phyloP scores from a whole-genome alignment of 2,113 vertebrate species.

The Cochlearius cochlearius region DNA sequence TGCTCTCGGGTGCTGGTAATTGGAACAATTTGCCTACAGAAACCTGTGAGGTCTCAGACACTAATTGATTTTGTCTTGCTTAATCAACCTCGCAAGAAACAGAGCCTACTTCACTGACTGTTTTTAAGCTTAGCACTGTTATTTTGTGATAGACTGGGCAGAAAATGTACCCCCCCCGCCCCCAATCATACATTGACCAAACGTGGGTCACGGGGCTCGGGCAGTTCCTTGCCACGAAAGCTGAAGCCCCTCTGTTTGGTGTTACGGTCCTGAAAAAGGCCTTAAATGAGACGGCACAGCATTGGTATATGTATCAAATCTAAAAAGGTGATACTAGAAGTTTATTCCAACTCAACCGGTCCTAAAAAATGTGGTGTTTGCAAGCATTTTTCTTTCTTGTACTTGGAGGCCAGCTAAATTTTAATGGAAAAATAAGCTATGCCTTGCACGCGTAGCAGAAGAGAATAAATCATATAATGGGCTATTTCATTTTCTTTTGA shows the following conservation, averaged over 20 bases:
- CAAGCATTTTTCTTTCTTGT: background rate
- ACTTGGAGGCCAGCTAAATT: background rate
- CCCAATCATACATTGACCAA: background rate
- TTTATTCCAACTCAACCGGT: background rate
- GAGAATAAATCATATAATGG: background rate
- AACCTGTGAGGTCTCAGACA: conserved; percentile 70
- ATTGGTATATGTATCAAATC: background rate
- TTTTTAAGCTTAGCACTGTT: conserved; percentile 38
- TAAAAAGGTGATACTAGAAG: background rate
- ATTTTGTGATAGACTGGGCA: conserved; percentile 16
- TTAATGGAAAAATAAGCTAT: conserved; percentile 21
- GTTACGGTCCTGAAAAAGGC: background rate
- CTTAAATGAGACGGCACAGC: background rate
- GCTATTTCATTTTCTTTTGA: background rate
- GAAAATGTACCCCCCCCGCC: background rate
- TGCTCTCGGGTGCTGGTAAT: conserved; percentile 72
- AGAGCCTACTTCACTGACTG: conserved; percentile 30
- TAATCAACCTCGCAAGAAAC: conserved; percentile 57
- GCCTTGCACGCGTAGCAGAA: background rate
- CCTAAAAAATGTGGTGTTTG: conserved; percentile 17
- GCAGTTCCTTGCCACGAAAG: background rate
- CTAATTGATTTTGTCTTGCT: conserved; percentile 77
- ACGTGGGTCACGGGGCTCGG: background rate
- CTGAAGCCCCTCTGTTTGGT: conserved; percentile 20
- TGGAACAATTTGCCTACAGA: conserved; percentile 74